A percentile compares a stretch with the other conserved stretches of the same genome.
These are phyloP conservation scores for Gopherus flavomarginatus DNA, from an alignment of 2,113 vertebrate genomes.

Conservation along the genomic window DNA sequence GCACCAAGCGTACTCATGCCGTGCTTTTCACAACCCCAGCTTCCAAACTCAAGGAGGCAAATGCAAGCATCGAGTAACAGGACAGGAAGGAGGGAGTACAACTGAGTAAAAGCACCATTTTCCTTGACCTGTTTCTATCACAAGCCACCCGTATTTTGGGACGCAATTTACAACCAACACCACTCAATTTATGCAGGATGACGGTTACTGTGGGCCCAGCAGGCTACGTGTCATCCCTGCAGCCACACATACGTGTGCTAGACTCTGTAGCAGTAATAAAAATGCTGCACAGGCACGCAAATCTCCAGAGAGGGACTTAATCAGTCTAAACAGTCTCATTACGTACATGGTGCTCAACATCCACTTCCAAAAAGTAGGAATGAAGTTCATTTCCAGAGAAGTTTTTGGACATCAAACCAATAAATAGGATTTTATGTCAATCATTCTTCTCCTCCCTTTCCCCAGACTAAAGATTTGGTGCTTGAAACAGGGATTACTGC, in stretches of 20 bases:
- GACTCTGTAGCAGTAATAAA: conserved; percentile 29
- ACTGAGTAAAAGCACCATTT: neutral
- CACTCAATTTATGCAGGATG: conserved; percentile 49
- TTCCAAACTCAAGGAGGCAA: neutral
- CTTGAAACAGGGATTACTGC: conserved; percentile 8
- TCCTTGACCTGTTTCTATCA: conserved; percentile 35
- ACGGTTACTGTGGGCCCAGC: conserved; percentile 66
- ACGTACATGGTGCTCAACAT: conserved; percentile 45
- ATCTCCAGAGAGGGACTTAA: conserved; percentile 48
- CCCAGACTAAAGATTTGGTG: conserved; percentile 19
- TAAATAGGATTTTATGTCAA: conserved; percentile 62
- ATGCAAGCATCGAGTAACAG: neutral
- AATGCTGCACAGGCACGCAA: conserved; percentile 35
- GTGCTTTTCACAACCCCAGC: rapidly evolving
- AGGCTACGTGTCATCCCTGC: conserved; percentile 6
- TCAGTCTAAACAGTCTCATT: conserved; percentile 66
- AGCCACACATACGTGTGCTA: conserved; percentile 34
- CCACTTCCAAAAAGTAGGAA: conserved; percentile 39
- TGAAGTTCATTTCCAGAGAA: conserved; percentile 46
- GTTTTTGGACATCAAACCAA: conserved; percentile 54
- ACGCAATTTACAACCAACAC: conserved; percentile 39
- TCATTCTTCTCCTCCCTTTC: conserved; percentile 36
- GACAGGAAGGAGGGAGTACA: neutral
- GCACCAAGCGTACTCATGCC: neutral
- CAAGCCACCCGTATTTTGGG: conserved; percentile 18